Evolutionary conservation across 2,113 vertebrate genomes (phyloP), one percentile per base, ranked within the genome.

Genomic region (Limanda limanda): DNA sequence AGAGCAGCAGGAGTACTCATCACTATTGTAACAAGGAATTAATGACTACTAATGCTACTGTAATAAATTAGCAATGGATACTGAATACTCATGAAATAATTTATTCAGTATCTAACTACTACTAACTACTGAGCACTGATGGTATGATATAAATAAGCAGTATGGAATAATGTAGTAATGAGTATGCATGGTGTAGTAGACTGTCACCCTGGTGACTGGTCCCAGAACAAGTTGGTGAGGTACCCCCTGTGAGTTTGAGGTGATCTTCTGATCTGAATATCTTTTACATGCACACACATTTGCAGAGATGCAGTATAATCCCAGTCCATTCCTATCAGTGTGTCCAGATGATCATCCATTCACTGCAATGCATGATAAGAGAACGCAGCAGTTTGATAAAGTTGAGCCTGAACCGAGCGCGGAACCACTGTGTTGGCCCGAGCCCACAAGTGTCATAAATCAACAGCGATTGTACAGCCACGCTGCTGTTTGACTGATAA

Each of bases 391-490:
- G 69, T 55, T 48, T 66, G 81, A 83, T 84, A 86, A 71, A 77
- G 52, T 54, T 52, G 61, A 82, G 73, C 66, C 71, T 65, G 51
- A 48, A 47, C 63, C n/a, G 51, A 71, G 61, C 21, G 6, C 57
- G 25, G 47, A 25, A 7, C 80, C 82, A 62, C 68, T 45, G 67
- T 65, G 63, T 85, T 37, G 60, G 65, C 63, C 75, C 23, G 24
- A 71, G 24, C 40, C 55, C 47, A 15, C 64, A 58, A 48, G 18
- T 83, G 70, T 80, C 67, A 68, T 85, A 77, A 92, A 92, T 90
- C 73, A 76, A 74, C 81, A 75, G 54, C 0, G 35, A 18, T 55
- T 81, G 68, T 87, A 82, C 76, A 72, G 54, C 55, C 54, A 51
- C 71, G 31, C 54, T 57, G 64, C 73, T 25, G 52, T 74, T 62